A percentile compares a stretch with the other conserved stretches of the same genome.
Evolutionary conservation across 2,888 invertebrate species (phyloP).

Genomic region (Brachynemurus nebulosus): DNA sequence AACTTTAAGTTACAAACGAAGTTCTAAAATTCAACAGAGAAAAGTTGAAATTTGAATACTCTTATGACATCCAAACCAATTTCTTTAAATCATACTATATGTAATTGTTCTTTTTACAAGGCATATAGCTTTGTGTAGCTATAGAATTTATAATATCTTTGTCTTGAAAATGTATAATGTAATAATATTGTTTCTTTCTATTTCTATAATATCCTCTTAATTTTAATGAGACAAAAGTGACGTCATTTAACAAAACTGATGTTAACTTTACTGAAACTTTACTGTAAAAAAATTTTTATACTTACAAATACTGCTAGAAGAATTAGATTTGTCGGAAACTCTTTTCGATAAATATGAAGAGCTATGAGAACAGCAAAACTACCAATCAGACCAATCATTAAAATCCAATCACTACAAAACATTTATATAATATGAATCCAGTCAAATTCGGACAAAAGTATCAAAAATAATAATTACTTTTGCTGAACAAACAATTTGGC

Average conservation of each 20-base stretch:
- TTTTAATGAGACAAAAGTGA: no score
- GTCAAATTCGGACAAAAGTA: background rate
- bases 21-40: no score
- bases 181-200: no score
- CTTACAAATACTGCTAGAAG: conserved; percentile 68
- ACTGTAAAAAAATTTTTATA: conserved; percentile 21
- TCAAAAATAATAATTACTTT: conserved; percentile 37
- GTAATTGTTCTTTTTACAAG: no score
- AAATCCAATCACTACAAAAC: conserved; percentile 51
- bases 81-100: no score
- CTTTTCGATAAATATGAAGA: conserved; percentile 56
- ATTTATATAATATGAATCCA: conserved; percentile 4
- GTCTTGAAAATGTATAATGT: no score
- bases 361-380: conserved; percentile 54
- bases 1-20: no score
- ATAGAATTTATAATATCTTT: no score
- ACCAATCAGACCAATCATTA: conserved; percentile 44
- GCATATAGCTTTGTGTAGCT: no score
- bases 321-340: conserved; percentile 68
- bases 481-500: conserved; percentile 48
- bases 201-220: no score
- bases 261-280: background rate
- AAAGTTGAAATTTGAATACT: no score
- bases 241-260: background rate
- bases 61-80: no score